These are phyloP conservation scores for Pseudomyrmex cubaensis DNA, from an alignment of 1,140 invertebrate genomes.

Conservation along the genomic window DNA sequence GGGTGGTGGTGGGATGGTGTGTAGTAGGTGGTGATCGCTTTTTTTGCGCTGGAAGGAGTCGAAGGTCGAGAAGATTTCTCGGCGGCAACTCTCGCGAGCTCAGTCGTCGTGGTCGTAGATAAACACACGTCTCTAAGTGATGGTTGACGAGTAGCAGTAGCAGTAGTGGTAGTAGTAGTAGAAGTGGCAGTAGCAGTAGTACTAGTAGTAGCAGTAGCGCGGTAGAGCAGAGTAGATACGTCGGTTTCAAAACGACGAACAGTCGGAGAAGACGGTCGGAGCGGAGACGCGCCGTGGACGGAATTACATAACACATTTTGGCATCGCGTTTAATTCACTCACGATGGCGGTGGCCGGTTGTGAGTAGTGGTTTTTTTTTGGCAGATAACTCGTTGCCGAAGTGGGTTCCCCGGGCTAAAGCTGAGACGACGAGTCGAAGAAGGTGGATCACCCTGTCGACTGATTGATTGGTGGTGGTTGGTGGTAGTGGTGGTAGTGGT, in stretches of 20 bases:
- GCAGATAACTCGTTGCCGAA: constrained; percentile 19
- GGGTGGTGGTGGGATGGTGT: constrained; percentile 84
- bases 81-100: constrained; percentile 68
- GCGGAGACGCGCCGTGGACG: constrained; percentile 39
- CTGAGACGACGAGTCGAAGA: constrained; percentile 55
- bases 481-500: constrained; percentile 27
- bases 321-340: constrained; percentile 28
- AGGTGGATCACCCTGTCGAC: constrained; percentile 49
- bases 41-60: constrained; percentile 54
- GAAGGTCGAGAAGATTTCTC: constrained; percentile 52
- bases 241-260: constrained; percentile 47
- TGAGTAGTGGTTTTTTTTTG: constrained; percentile 12
- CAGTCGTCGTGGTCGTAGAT: constrained; percentile 83
- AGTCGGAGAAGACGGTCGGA: constrained; percentile 48
- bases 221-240: constrained; percentile 76
- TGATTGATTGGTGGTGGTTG: constrained; percentile 52
- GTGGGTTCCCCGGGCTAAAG: constrained; percentile 40
- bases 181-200: constrained; percentile 78
- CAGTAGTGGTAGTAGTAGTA: constrained; percentile 77
- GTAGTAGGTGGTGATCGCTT: constrained; percentile 85
- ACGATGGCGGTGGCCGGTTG: constrained; percentile 10
- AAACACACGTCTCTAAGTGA: constrained; percentile 79
- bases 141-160: constrained; percentile 82
- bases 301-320: constrained; percentile 39
- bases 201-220: constrained; percentile 75